Evolutionary conservation across 2,113 vertebrate species (phyloP), one percentile per base, ranked within the genome.

Genomic region (Pelecanus crispus): DNA sequence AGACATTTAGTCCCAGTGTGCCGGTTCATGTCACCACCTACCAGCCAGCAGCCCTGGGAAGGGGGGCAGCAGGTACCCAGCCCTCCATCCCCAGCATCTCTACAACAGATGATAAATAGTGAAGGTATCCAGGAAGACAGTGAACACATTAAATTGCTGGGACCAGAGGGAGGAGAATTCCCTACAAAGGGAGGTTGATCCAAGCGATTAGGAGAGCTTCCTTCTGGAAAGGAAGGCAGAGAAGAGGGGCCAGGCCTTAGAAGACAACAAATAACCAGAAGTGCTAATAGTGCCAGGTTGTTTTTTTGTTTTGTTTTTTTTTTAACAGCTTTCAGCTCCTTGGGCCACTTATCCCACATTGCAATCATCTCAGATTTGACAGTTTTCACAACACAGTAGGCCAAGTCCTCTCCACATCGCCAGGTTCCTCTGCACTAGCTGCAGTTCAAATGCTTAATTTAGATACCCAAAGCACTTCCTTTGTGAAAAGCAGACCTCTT

Each of bases 351-450:
- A 56, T 74, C 55, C 34, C 45, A 90, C 55, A 59, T 19, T 63
- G 74, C 72, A 58, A 53, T 81, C 77, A n/a, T 68, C 55, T 81
- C 86, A 81, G 45, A 71, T 36, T 67, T 34, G 26, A 47, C 61
- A 88, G 91, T 81, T 92, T 96, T 94, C 68, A 88, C 67, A 83
- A 88, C 45, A 71, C n/a, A 71, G 47, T 25, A 84, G 91, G 75
- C 44, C 83, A 92, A 71, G 47, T 84, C 59, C 72, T 91, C 83
- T 59, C 59, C 55, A 74, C 47, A 66, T 91, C 80, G 91, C 75
- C 2, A 9, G 21, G 50, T 81, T 92, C 29, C 72, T 84, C 80
- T 86, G 65, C 65, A 88, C 62, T 13, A 74, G 21, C 4, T 73
- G 53, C 94, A 88, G n/a, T 92, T 82, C 32, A 82, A 83, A 42